These are phyloP conservation scores for Hydroisotoma schaefferi DNA, from an alignment of 2,888 invertebrate species.

Conservation along the genomic window DNA sequence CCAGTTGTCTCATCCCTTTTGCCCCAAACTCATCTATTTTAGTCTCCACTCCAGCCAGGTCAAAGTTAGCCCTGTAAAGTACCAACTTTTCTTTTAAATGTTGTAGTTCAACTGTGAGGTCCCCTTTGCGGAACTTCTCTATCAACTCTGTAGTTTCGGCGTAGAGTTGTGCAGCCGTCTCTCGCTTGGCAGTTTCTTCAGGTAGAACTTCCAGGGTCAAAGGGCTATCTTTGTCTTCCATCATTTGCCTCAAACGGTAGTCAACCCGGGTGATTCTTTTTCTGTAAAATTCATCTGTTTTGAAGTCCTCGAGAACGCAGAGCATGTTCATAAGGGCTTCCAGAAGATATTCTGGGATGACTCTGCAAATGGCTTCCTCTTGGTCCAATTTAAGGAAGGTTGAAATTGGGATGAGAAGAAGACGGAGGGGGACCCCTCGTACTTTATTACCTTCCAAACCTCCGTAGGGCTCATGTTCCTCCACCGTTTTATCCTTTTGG, in stretches of 20 bases:
- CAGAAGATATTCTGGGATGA: not conserved
- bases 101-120: not conserved
- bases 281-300: not conserved
- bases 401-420: not conserved
- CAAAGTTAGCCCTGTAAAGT: not conserved
- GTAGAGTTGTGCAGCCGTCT: not conserved
- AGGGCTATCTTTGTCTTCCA: not conserved
- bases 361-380: no score
- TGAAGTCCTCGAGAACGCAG: not conserved
- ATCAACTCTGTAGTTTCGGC: no score
- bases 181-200: no score
- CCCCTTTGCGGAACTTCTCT: not conserved
- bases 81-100: not conserved
- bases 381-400: no score
- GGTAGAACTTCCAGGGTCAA: not conserved
- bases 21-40: not conserved
- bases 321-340: not conserved
- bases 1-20: no score
- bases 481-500: no score
- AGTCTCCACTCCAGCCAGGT: not conserved
- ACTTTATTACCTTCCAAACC: not conserved
- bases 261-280: not conserved
- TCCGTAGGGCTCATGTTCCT: no score
- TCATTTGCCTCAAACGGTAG: not conserved
- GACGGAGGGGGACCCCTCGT: not conserved